Percentiles rank a stretch among this genome's conserved stretches.
These are phyloP conservation scores for Coreius guichenoti DNA, from an alignment of 2,797 vertebrate genomes.

Conservation along the genomic window DNA sequence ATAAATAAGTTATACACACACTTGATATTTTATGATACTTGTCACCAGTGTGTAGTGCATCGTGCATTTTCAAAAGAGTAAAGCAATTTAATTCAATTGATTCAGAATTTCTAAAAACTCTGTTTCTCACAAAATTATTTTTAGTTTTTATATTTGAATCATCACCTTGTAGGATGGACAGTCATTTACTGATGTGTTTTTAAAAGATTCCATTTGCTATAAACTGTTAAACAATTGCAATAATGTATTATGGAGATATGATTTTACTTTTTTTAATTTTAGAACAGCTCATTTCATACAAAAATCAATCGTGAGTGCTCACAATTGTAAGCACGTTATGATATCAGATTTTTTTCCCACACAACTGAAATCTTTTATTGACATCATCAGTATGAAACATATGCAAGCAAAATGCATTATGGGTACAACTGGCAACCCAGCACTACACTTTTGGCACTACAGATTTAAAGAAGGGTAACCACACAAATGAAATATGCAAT, in stretches of 20 bases:
- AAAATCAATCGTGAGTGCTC: neutral
- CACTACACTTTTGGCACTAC: neutral
- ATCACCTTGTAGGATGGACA: neutral
- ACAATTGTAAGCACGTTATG: neutral
- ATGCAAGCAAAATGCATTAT: fast-evolving
- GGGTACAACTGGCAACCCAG: neutral
- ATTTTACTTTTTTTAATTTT: too few species aligned
- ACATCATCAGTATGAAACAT: fast-evolving
- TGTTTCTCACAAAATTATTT: too few species aligned
- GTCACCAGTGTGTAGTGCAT: neutral
- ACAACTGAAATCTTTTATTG: fast-evolving
- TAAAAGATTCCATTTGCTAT: too few species aligned
- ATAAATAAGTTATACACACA: neutral
- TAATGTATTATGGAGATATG: too few species aligned
- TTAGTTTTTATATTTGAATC: neutral
- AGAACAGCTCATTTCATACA: too few species aligned
- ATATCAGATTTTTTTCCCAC: fast-evolving
- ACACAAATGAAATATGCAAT: neutral
- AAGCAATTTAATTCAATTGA: neutral
- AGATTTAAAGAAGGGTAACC: neutral
- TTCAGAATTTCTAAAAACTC: too few species aligned
- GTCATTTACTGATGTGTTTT: too few species aligned
- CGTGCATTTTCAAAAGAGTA: neutral
- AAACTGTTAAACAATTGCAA: too few species aligned
- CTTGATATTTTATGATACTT: neutral